These are phyloP conservation scores for Nasua narica DNA, from an alignment of 2,797 vertebrate genomes.

Conservation along the genomic window DNA sequence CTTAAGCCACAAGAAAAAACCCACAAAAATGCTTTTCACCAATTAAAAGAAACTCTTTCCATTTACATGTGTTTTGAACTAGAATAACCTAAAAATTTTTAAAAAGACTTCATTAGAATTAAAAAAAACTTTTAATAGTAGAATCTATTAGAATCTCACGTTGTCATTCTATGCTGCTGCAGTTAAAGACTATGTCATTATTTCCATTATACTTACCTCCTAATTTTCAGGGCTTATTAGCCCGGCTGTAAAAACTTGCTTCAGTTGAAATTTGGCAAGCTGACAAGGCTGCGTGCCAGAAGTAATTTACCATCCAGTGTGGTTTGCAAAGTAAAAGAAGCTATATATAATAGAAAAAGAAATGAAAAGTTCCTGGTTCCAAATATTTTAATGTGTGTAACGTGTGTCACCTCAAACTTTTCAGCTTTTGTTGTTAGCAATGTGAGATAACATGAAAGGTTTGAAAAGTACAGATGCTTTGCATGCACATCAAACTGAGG, in stretches of 20 bases:
- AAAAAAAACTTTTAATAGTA: constrained; percentile 37
- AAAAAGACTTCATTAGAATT: constrained; percentile 29
- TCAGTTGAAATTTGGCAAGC: constrained; percentile 71
- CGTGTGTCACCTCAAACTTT: constrained; percentile 59
- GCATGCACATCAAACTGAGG: background rate
- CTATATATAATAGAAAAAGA: constrained; percentile 71
- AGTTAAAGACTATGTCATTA: constrained; percentile 70
- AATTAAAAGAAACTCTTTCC: constrained; percentile 55
- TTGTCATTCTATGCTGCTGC: constrained; percentile 50
- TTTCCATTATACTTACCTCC: constrained; percentile 70
- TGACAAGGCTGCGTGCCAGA: constrained; percentile 75
- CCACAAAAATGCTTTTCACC: constrained; percentile 44
- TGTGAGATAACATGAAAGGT: constrained; percentile 59
- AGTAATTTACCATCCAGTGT: constrained; percentile 75
- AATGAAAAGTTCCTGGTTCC: constrained; percentile 72
- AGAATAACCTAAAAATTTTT: background rate
- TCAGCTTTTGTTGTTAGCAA: constrained; percentile 52
- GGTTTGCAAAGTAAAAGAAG: constrained; percentile 62
- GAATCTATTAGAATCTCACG: constrained; percentile 47
- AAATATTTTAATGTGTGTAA: constrained; percentile 71
- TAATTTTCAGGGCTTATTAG: constrained; percentile 77
- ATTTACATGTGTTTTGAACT: constrained; percentile 50
- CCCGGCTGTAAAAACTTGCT: constrained; percentile 72
- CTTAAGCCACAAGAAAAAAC: background rate
- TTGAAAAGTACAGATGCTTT: constrained; percentile 63